Evolutionary conservation across 2,888 invertebrate species (phyloP).

Genomic region (Apotomis turbidana): DNA sequence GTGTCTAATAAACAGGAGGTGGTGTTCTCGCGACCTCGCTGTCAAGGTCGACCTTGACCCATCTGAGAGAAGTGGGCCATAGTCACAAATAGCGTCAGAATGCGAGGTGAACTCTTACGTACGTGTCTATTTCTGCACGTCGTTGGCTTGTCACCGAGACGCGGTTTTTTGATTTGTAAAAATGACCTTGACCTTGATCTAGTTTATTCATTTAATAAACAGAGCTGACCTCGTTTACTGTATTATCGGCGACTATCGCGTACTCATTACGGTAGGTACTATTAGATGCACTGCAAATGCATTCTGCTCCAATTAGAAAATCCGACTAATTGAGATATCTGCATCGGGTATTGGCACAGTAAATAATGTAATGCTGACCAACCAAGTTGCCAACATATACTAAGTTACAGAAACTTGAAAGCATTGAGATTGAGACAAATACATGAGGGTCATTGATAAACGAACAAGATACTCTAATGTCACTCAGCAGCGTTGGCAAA

Average conservation of each 20-base stretch:
- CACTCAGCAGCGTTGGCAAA: too few species aligned
- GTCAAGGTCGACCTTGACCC: constrained; percentile 77
- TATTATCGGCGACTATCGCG: constrained; percentile 75
- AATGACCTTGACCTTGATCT: constrained; percentile 84
- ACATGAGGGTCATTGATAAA: too few species aligned
- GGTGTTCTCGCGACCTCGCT: constrained; percentile 58
- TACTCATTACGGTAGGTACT: constrained; percentile 69
- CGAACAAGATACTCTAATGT: too few species aligned
- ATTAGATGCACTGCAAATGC: constrained; percentile 53
- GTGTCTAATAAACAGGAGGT: constrained; percentile 12
- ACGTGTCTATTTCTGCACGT: constrained; percentile 71
- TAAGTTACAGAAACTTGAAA: too few species aligned
- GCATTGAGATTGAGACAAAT: too few species aligned
- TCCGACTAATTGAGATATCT: constrained; percentile 12
- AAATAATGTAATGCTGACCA: background rate
- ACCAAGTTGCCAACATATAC: background rate
- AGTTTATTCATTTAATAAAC: constrained; percentile 78
- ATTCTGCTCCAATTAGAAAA: constrained; percentile 31
- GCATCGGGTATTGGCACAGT: background rate
- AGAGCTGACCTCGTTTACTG: constrained; percentile 78
- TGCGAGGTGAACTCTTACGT: constrained; percentile 71
- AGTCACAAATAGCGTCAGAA: constrained; percentile 73
- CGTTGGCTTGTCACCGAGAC: constrained; percentile 71
- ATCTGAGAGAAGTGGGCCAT: constrained; percentile 71
- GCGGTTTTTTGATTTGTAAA: constrained; percentile 79